Conservation (phyloP, 2,113 vertebrate species). For the Columbina picui region DNA sequence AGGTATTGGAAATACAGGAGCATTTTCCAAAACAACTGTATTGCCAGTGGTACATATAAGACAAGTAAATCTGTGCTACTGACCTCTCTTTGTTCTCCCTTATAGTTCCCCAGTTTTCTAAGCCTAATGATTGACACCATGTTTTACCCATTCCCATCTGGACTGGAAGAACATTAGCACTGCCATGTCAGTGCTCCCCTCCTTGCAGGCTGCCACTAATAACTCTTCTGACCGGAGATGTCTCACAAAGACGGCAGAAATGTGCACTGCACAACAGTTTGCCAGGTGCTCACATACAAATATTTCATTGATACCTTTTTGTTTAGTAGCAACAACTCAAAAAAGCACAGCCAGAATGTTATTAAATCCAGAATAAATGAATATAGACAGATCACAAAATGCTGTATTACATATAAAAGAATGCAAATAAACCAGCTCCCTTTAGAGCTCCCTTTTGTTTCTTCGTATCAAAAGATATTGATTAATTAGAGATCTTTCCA, state of each 20-base stretch:
- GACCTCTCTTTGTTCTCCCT: neutral
- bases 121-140: neutral
- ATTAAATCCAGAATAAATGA: slow-evolving; percentile 45
- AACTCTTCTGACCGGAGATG: neutral
- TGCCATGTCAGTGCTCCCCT: neutral
- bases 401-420: neutral
- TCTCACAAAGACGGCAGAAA: neutral
- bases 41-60: neutral
- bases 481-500: neutral
- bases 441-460: neutral
- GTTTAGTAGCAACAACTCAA: slow-evolving; percentile 27
- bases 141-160: neutral
- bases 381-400: neutral
- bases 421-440: neutral
- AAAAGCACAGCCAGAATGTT: slow-evolving; percentile 36
- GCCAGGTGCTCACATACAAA: slow-evolving; percentile 38
- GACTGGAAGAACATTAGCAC: neutral
- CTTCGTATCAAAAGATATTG: neutral
- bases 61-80: neutral
- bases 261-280: neutral
- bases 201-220: neutral
- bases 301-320: slow-evolving; percentile 47
- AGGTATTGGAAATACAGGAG: neutral
- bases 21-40: neutral
- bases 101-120: neutral